Evolutionary conservation across 30 jellyfish, hydroid and myxozoan species (phyloP).

Genomic region (Rhopilema esculentum): DNA sequence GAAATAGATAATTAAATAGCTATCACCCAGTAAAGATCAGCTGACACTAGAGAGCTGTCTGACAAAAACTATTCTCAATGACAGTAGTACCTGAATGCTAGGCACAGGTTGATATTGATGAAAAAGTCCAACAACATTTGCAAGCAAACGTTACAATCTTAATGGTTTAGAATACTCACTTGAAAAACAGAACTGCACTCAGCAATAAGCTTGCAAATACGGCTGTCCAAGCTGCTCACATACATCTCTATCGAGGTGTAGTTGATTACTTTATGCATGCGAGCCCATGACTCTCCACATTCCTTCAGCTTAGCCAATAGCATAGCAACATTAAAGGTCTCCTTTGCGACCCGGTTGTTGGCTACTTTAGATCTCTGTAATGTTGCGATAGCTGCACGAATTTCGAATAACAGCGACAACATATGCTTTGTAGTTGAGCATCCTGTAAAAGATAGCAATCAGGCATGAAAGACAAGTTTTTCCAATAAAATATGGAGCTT

Average conservation of each 20-base stretch:
- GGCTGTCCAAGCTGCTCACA: background rate
- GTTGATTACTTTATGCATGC: background rate
- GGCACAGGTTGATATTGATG: too few species aligned
- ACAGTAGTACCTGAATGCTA: too few species aligned
- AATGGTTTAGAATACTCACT: background rate
- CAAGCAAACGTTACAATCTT: too few species aligned
- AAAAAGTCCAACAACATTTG: too few species aligned
- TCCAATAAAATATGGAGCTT: too few species aligned
- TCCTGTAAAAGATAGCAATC: background rate
- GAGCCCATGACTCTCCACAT: constrained; percentile 32
- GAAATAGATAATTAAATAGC: too few species aligned
- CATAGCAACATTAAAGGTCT: background rate
- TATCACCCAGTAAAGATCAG: too few species aligned
- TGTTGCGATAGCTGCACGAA: background rate
- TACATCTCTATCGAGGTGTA: background rate
- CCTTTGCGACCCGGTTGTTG: background rate
- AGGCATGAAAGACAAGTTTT: background rate
- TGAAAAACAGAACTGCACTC: constrained; percentile 10
- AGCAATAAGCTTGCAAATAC: background rate
- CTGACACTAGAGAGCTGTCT: too few species aligned
- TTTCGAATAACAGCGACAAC: background rate
- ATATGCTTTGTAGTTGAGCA: background rate
- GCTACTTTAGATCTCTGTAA: background rate
- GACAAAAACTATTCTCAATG: too few species aligned
- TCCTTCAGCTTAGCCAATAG: constrained; percentile 7